These are phyloP conservation scores for Holacanthus passer DNA, from an alignment of 2,113 vertebrate species.

Conservation along the genomic window DNA sequence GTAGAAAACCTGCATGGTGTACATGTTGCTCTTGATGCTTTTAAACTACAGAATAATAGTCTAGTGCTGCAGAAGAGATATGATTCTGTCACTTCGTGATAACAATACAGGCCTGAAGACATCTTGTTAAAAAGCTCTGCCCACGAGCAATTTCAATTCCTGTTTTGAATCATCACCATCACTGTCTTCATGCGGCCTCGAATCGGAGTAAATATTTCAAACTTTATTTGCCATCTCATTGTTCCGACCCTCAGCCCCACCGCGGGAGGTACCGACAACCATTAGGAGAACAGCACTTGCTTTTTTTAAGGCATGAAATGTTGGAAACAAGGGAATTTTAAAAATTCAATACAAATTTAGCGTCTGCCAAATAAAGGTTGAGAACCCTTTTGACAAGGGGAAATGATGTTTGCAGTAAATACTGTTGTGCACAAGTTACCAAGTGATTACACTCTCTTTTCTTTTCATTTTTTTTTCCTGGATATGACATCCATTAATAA, in stretches of 20 bases:
- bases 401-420: not conserved
- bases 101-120: not conserved
- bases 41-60: not conserved
- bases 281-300: not conserved
- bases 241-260: no score
- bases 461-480: not conserved
- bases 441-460: not conserved
- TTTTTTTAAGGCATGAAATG: slow-evolving; percentile 1
- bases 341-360: not conserved
- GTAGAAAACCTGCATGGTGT: not conserved
- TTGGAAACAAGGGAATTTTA: not conserved
- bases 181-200: slow-evolving; percentile 8
- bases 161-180: not conserved
- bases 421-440: not conserved
- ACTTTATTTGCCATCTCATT: slow-evolving; percentile 20
- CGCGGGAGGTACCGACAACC: no score
- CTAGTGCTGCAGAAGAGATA: not conserved
- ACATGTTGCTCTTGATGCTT: not conserved
- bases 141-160: not conserved
- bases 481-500: not conserved
- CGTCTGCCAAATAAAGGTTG: slow-evolving; percentile 8
- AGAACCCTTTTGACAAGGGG: not conserved
- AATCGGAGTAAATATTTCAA: slow-evolving; percentile 24
- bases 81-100: slow-evolving; percentile 6
- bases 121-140: slow-evolving; percentile 19